Conservation (phyloP, 1,140 invertebrate genomes). For the Drosophila azteca region DNA sequence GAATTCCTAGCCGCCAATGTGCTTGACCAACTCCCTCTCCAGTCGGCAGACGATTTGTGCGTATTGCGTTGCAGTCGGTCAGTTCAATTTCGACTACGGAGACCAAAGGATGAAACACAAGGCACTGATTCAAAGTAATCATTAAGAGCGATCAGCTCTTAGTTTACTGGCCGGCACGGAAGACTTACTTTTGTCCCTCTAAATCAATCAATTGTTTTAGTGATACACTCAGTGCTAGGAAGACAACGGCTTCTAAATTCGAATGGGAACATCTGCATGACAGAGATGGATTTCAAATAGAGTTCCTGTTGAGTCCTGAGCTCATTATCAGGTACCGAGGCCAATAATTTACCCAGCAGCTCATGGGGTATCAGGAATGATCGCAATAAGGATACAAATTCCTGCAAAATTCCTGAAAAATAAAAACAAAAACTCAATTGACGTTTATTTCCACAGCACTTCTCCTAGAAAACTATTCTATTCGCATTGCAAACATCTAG, state of each 20-base stretch:
- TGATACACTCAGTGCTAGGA: conserved; percentile 83
- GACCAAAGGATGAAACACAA: conserved; percentile 15
- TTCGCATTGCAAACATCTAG: too few species aligned
- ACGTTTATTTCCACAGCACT: too few species aligned
- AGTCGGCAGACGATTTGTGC: conserved; percentile 81
- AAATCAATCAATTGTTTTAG: conserved; percentile 84
- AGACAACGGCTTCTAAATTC: conserved; percentile 79
- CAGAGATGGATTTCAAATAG: not conserved
- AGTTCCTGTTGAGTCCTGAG: conserved; percentile 75
- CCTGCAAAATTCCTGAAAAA: not conserved
- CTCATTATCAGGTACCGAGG: conserved; percentile 84
- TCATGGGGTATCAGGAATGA: conserved; percentile 82
- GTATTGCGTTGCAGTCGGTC: conserved; percentile 79
- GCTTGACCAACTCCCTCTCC: conserved; percentile 81
- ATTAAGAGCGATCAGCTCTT: too few species aligned
- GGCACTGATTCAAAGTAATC: conserved; percentile 17
- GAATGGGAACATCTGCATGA: conserved; percentile 78
- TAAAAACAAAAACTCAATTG: not conserved
- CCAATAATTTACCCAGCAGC: conserved; percentile 78
- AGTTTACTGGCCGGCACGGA: conserved; percentile 63
- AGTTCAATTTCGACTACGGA: conserved; percentile 45
- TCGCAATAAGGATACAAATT: conserved; percentile 75
- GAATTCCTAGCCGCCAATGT: conserved; percentile 81
- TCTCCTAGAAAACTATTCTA: not conserved
- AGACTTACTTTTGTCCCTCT: conserved; percentile 80